Evolutionary conservation across 2,888 invertebrate genomes (phyloP).

Genomic region (Hyposoter didymator): DNA sequence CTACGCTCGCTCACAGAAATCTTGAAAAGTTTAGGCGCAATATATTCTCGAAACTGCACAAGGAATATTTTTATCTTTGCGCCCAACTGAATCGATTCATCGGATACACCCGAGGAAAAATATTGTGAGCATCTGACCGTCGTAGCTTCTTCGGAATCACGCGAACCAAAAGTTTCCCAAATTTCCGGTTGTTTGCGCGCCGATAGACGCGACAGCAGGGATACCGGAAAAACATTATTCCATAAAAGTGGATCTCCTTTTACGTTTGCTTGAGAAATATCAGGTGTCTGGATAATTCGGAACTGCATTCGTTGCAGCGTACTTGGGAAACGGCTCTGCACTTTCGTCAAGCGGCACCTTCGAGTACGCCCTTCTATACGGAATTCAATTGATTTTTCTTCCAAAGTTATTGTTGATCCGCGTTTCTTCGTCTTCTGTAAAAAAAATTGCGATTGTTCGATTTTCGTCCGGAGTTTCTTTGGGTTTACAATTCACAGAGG

Average conservation of each 20-base stretch:
- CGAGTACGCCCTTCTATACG: neutral
- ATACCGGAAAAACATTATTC: neutral
- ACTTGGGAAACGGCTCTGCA: neutral
- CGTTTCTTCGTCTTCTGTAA: neutral
- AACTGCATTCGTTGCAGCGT: neutral
- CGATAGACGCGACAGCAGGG: neutral
- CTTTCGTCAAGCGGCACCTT: neutral
- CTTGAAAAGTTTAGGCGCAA: neutral
- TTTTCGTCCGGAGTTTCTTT: neutral
- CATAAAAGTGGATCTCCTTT: neutral
- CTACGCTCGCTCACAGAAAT: neutral
- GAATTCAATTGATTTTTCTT: neutral
- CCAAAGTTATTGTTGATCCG: neutral
- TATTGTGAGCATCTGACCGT: neutral
- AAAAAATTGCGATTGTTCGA: neutral
- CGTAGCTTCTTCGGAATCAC: neutral
- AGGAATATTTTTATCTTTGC: neutral
- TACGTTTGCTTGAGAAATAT: neutral
- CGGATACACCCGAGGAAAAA: conserved; percentile 1
- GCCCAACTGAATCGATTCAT: neutral
- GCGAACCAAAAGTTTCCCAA: neutral
- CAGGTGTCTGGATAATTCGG: neutral
- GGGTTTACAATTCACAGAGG: neutral
- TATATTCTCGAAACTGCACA: neutral
- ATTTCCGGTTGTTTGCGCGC: neutral